phyloP scores from a whole-genome alignment of 2,113 vertebrate genomes.

The Clarias magur region DNA sequence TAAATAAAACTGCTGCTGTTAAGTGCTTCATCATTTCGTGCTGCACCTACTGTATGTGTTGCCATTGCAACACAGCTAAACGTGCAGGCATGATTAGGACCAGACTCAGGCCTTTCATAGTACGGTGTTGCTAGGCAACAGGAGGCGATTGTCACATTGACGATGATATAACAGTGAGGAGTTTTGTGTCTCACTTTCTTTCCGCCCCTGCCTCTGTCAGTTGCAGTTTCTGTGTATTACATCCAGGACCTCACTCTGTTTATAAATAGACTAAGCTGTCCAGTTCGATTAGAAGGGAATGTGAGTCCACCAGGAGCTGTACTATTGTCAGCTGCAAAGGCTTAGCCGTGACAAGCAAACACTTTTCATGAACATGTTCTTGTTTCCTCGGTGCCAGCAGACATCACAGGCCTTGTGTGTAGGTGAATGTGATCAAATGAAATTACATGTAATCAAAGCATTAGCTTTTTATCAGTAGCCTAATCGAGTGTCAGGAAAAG shows the following conservation, averaged over 20 bases:
- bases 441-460: not conserved
- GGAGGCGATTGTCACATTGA: slow-evolving; percentile 35
- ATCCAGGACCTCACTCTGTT: slow-evolving; percentile 28
- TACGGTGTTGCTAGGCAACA: slow-evolving; percentile 56
- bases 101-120: not conserved
- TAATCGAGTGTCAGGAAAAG: not conserved
- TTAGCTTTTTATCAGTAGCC: not conserved
- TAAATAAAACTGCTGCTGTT: not conserved
- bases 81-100: not conserved
- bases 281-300: slow-evolving; percentile 60
- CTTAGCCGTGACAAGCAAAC: slow-evolving; percentile 46
- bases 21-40: not conserved
- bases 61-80: not conserved
- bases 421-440: not conserved
- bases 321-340: slow-evolving; percentile 57
- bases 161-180: slow-evolving; percentile 44
- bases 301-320: slow-evolving; percentile 44
- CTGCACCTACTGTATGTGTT: slow-evolving; percentile 13
- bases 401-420: too few relatives aligned
- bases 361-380: slow-evolving; percentile 21
- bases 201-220: slow-evolving; percentile 29
- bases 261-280: slow-evolving; percentile 62
- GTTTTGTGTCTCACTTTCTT: slow-evolving; percentile 36
- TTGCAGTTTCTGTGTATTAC: slow-evolving; percentile 47
- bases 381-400: not conserved